These are phyloP conservation scores for Atta texana DNA, from an alignment of 1,140 invertebrate genomes.

Conservation along the genomic window DNA sequence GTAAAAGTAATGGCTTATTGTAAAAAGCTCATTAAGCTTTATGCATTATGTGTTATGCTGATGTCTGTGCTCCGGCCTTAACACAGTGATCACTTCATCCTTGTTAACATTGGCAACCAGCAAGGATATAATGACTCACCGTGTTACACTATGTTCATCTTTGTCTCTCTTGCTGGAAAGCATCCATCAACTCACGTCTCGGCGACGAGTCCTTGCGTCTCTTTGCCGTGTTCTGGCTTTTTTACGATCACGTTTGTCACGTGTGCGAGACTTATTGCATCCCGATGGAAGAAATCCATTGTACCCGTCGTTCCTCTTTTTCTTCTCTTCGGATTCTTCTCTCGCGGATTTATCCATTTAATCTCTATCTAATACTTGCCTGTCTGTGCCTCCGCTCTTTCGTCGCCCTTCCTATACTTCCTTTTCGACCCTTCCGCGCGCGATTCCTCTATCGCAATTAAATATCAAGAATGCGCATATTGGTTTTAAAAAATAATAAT, in stretches of 20 bases:
- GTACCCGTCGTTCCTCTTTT: slow-evolving; percentile 3
- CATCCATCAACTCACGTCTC: background rate
- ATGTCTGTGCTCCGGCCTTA: too few relatives aligned
- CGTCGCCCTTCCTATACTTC: slow-evolving; percentile 13
- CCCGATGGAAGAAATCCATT: background rate
- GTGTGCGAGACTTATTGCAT: background rate
- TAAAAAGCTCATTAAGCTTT: too few relatives aligned
- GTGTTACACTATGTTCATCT: too few relatives aligned
- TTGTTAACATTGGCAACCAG: too few relatives aligned
- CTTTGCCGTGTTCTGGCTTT: slow-evolving; percentile 15
- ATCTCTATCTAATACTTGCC: slow-evolving; percentile 8
- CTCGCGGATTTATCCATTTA: background rate
- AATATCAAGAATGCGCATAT: slow-evolving; percentile 15
- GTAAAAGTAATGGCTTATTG: too few relatives aligned
- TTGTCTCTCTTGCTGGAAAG: too few relatives aligned
- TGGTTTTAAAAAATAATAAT: slow-evolving; percentile 10
- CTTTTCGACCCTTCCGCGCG: slow-evolving; percentile 23
- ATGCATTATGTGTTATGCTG: too few relatives aligned
- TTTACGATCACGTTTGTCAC: slow-evolving; percentile 38
- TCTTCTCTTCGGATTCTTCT: slow-evolving; percentile 16
- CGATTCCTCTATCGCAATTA: background rate
- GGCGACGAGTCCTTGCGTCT: background rate
- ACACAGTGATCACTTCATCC: too few relatives aligned
- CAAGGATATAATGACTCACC: too few relatives aligned
- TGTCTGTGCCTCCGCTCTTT: slow-evolving; percentile 52